Base-by-base conservation (phyloP, 2,888 invertebrate genomes). In the Leptinotarsa haldemani region DNA sequence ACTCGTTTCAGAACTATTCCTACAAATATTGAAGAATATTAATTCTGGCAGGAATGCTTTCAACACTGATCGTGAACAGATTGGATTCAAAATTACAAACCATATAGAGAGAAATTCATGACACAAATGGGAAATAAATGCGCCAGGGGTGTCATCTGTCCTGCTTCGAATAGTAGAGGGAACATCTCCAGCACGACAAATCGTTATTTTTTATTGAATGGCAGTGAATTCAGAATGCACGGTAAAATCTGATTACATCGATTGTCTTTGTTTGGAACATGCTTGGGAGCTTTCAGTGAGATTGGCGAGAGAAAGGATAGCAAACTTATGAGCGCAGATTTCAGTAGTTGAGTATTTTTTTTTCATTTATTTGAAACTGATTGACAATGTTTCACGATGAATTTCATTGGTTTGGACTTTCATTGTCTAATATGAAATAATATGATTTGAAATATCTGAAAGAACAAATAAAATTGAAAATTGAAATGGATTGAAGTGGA, bases 41-140 rank as follows among this genome's bases (percentile, higher is more conserved):
- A 68, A 68, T 46, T 56, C 30, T 22, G 53, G n/a, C 56, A 16
- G 30, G 56, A 20, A 56, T 15, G 56, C 56, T 56, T 68, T 46
- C 68, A 18, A 56, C 1, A 67, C 20, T 30, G 68, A 48, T 48
- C 68, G 46, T 56, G 68, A 67, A 40, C 46, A 18, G 56, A 56
- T 53, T 52, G 56, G n/a, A 56, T 68, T 56, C 46, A 68, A 56
- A 68, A 68, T 68, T 83, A 78, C 78, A 76, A 80, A 80, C 81
- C 80, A 76, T 81, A 79, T 77, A 78, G 76, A 73, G 77, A 70
- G 77, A 79, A 79, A 79, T 78, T 78, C 79, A 81, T 78, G 79
- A 77, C 77, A 79, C 79, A 80, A 82, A 82, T 82, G 79, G 78
- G 79, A 82, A 82, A 81, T 80, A 80, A 82, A 82, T 81, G 77